phyloP scores from a whole-genome alignment of 23 tunicate genomes.

The Ciona savignyi region DNA sequence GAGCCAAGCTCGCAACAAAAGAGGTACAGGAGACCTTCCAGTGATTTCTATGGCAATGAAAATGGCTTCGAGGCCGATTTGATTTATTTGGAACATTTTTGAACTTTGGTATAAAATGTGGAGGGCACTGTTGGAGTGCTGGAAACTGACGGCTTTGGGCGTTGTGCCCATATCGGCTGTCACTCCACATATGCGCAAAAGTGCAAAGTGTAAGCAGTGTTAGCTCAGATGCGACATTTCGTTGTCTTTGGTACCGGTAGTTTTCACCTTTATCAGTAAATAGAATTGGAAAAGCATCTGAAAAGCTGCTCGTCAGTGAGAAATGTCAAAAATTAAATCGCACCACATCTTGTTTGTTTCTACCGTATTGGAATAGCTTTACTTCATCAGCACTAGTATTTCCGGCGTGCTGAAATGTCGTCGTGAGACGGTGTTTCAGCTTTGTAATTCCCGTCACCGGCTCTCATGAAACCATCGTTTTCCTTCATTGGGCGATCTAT shows the following conservation, averaged over 20 bases:
- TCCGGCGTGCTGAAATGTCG: neutral
- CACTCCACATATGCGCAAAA: no score
- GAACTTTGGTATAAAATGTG: slow-evolving; percentile 1
- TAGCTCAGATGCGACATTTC: no score
- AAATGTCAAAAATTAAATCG: no score
- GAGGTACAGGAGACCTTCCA: slow-evolving; percentile 39
- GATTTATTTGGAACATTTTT: neutral
- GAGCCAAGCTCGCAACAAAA: slow-evolving; percentile 29
- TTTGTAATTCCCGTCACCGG: neutral
- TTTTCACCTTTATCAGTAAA: no score
- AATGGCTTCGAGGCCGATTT: neutral
- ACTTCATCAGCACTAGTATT: neutral
- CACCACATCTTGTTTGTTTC: no score
- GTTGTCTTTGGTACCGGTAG: no score
- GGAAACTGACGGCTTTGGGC: no score
- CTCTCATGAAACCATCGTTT: neutral
- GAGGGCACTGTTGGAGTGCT: no score
- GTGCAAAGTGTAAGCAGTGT: no score
- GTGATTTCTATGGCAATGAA: neutral
- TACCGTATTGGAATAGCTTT: neutral
- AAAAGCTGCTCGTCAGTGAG: no score
- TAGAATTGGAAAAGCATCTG: no score
- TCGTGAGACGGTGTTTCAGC: neutral
- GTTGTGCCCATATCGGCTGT: no score
- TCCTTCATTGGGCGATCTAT: slow-evolving; percentile 7